Conservation (phyloP, 2,113 vertebrate genomes). For the Ranitomeya imitator region DNA sequence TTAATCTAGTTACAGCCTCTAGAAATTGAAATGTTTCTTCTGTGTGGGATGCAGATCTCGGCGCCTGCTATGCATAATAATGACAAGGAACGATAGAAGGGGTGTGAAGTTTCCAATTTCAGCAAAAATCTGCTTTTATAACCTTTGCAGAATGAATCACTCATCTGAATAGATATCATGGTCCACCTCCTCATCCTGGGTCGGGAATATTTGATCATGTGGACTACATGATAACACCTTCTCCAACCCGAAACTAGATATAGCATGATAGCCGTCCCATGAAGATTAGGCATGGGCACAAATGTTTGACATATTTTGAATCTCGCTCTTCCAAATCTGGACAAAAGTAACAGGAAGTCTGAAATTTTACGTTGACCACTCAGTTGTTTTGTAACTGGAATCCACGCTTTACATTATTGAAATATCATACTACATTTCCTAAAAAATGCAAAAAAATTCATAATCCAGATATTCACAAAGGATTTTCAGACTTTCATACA, state of each 20-base stretch:
- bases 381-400: too few species aligned
- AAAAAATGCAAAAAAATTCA: too few species aligned
- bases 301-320: too few species aligned
- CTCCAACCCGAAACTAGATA: not conserved
- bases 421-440: too few species aligned
- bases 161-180: constrained; percentile 12
- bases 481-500: too few species aligned
- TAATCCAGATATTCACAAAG: too few species aligned
- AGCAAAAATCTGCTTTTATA: constrained; percentile 47
- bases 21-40: constrained; percentile 33
- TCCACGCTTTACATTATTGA: too few species aligned
- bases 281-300: too few species aligned
- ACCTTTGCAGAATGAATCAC: constrained; percentile 50
- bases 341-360: too few species aligned
- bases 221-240: not conserved
- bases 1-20: constrained; percentile 24
- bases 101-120: constrained; percentile 21
- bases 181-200: not conserved
- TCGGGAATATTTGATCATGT: not conserved
- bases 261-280: not conserved
- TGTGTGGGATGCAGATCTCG: constrained; percentile 33
- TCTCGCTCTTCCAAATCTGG: too few species aligned
- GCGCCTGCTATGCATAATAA: constrained; percentile 44
- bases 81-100: constrained; percentile 26
- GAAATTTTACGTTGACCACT: too few species aligned